These are phyloP conservation scores for Phrynosoma blainvillii DNA, from an alignment of 2,113 vertebrate genomes.

Conservation along the genomic window DNA sequence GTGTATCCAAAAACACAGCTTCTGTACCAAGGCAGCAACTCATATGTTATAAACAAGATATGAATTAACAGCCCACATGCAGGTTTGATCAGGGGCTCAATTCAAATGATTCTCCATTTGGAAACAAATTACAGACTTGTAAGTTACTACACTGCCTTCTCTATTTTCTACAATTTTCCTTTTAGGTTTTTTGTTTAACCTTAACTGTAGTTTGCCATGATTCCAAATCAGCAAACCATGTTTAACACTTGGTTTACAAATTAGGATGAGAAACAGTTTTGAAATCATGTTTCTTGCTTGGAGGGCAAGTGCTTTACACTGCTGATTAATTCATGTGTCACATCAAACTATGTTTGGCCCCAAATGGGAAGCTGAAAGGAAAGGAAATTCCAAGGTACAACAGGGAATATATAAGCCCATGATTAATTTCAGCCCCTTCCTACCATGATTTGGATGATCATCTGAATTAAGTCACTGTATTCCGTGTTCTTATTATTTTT, in stretches of 20 bases:
- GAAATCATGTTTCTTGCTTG: background rate
- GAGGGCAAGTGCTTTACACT: too few relatives aligned
- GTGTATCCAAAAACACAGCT: background rate
- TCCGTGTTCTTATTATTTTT: too few relatives aligned
- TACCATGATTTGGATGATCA: too few relatives aligned
- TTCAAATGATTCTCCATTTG: background rate
- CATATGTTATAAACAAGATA: background rate
- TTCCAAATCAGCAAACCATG: background rate
- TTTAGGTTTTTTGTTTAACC: background rate
- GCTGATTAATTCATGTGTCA: too few relatives aligned
- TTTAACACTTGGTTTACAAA: background rate
- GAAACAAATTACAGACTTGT: background rate
- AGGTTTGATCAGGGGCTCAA: background rate
- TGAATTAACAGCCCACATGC: too few relatives aligned
- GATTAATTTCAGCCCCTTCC: too few relatives aligned
- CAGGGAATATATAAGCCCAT: too few relatives aligned
- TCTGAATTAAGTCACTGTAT: too few relatives aligned
- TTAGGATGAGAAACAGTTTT: background rate
- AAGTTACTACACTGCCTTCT: background rate
- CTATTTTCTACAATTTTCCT: background rate
- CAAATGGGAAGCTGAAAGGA: too few relatives aligned
- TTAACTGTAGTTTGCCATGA: background rate
- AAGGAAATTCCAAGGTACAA: too few relatives aligned
- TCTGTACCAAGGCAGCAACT: background rate
- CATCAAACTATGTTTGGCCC: too few relatives aligned